Conservation (phyloP, 1,140 invertebrate species). For the Melitaea cinxia region DNA sequence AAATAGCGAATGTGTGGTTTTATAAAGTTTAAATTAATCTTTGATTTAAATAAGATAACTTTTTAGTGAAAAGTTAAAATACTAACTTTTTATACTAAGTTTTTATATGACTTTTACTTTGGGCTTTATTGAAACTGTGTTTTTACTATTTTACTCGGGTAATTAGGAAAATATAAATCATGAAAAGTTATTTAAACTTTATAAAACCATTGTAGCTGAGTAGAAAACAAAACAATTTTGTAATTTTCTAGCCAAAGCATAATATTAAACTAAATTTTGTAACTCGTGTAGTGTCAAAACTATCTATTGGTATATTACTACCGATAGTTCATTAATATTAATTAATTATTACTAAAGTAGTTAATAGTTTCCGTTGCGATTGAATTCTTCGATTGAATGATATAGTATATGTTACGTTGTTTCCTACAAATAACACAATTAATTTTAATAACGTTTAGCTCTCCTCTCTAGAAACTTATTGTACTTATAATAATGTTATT, state of each 20-base stretch:
- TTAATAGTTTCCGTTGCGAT: background rate
- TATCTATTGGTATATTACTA: background rate
- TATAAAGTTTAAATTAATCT: constrained; percentile 12
- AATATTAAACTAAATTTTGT: background rate
- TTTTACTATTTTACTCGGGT: too few relatives aligned
- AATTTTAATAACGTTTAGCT: background rate
- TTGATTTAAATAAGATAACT: too few relatives aligned
- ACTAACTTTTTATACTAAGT: too few relatives aligned
- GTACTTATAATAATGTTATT: constrained; percentile 16
- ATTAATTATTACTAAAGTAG: constrained; percentile 3
- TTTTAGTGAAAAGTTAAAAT: too few relatives aligned
- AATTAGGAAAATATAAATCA: too few relatives aligned
- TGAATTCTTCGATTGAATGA: constrained; percentile 5
- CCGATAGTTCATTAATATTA: background rate
- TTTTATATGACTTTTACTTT: too few relatives aligned
- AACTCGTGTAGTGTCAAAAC: constrained; percentile 5
- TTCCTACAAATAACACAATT: background rate
- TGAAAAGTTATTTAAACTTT: constrained; percentile 7
- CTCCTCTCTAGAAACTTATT: constrained; percentile 14
- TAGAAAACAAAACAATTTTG: constrained; percentile 11
- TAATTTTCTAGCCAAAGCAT: constrained; percentile 10
- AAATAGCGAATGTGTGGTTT: constrained; percentile 19
- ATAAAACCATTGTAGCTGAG: constrained; percentile 2
- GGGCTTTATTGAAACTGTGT: too few relatives aligned
- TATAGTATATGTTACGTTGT: constrained; percentile 4